Conservation (phyloP, 2,113 vertebrate species). For the Zosterops borbonicus region DNA sequence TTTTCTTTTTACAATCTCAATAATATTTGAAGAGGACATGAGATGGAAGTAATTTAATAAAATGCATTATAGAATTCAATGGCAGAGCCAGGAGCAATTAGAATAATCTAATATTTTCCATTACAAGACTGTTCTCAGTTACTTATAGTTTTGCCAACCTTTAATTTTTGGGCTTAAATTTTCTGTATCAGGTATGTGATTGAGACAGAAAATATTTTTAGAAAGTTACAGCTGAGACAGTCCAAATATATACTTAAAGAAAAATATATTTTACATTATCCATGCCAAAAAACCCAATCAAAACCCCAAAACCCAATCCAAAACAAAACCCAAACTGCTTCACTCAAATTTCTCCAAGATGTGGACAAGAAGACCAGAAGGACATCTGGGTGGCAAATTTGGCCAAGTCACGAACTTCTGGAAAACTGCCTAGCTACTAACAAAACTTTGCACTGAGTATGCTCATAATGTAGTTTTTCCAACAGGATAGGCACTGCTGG, state of each 20-base stretch:
- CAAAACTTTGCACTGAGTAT: not conserved
- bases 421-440: not conserved
- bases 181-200: constrained; percentile 2
- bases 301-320: not conserved
- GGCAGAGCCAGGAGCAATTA: not conserved
- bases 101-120: constrained; percentile 29
- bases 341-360: not conserved
- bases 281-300: not conserved
- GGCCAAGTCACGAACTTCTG: not conserved
- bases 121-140: not conserved
- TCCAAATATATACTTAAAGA: not conserved
- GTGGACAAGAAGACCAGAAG: not conserved
- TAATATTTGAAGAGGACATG: not conserved
- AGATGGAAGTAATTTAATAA: constrained; percentile 22
- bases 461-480: not conserved
- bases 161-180: constrained; percentile 17
- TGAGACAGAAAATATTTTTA: constrained; percentile 46
- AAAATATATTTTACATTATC: not conserved
- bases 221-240: not conserved
- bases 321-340: not conserved
- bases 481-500: not conserved
- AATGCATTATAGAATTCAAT: not conserved
- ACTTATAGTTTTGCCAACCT: constrained; percentile 6
- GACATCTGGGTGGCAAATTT: not conserved
- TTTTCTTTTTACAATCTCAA: not conserved